Conservation (phyloP, 1,140 invertebrate genomes). For the Dendroctonus valens region DNA sequence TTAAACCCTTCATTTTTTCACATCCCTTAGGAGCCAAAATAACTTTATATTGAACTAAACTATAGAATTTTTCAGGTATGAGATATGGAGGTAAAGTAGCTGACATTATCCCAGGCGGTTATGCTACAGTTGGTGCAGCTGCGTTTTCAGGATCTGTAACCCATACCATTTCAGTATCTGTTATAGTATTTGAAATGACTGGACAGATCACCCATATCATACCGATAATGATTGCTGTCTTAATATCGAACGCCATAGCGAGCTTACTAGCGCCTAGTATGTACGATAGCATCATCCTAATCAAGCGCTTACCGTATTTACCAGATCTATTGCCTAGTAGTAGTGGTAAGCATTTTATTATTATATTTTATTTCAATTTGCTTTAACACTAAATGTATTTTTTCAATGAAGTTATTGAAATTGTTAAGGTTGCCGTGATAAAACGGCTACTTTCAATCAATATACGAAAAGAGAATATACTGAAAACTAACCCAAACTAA, state of each 20-base stretch:
- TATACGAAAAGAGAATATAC: too few relatives aligned
- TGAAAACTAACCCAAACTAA: too few relatives aligned
- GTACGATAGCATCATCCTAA: constrained; percentile 97
- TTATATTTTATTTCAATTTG: neutral
- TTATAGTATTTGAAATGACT: constrained; percentile 98
- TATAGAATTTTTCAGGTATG: constrained; percentile 53
- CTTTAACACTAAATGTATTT: neutral
- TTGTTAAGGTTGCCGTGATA: too few relatives aligned
- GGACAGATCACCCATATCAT: constrained; percentile 87
- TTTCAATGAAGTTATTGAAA: neutral
- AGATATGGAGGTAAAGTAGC: constrained; percentile 79
- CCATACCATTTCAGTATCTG: constrained; percentile 95
- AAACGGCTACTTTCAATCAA: too few relatives aligned
- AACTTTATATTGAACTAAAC: too few relatives aligned
- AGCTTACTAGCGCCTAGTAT: constrained; percentile 92
- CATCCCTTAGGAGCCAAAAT: too few relatives aligned
- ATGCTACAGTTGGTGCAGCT: constrained; percentile 89
- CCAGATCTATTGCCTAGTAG: constrained; percentile 84
- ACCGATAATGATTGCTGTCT: constrained; percentile 93
- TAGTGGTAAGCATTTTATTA: constrained; percentile 55
- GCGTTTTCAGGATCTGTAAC: constrained; percentile 96
- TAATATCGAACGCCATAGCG: constrained; percentile 93
- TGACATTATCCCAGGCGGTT: constrained; percentile 90
- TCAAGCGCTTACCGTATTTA: constrained; percentile 96
- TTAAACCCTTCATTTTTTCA: too few relatives aligned